Percentiles rank a stretch among this genome's conserved stretches.
These are phyloP conservation scores for Tipula helvola DNA, from an alignment of 2,888 invertebrate genomes.

Conservation along the genomic window DNA sequence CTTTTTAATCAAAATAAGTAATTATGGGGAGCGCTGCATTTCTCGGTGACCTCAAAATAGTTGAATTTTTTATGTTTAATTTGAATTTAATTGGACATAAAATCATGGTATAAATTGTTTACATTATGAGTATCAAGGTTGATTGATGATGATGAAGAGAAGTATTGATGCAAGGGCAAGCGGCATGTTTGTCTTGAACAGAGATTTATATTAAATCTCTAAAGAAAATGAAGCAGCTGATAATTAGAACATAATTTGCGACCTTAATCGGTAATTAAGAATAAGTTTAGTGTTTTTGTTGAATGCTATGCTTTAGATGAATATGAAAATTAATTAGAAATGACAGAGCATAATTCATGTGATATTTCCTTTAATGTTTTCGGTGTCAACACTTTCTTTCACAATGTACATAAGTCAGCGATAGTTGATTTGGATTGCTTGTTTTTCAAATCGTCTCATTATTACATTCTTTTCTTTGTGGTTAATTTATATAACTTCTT, in stretches of 20 bases:
- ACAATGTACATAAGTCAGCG: not conserved
- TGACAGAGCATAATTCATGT: not conserved
- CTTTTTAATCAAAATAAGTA: not conserved
- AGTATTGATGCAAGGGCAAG: not conserved
- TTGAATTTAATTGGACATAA: slow-evolving; percentile 4
- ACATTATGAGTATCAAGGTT: not conserved
- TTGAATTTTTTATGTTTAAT: not conserved
- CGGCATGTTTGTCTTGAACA: not conserved
- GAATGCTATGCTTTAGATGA: not conserved
- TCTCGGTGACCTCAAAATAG: not conserved
- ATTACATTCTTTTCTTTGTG: no score
- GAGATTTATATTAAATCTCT: not conserved
- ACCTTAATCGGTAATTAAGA: not conserved
- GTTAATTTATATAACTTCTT: no score
- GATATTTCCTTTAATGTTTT: not conserved
- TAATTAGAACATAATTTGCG: not conserved
- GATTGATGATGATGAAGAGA: not conserved
- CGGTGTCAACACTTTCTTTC: not conserved
- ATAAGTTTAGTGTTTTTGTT: not conserved
- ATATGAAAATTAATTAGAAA: not conserved
- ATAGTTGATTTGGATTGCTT: not conserved
- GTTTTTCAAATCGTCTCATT: no score
- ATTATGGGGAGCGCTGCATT: not conserved
- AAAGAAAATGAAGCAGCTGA: not conserved
- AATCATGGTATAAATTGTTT: not conserved